A percentile compares a stretch with the other conserved stretches of the same genome.
Evolutionary conservation across 2,113 vertebrate genomes (phyloP).

Genomic region (Bufo bufo): DNA sequence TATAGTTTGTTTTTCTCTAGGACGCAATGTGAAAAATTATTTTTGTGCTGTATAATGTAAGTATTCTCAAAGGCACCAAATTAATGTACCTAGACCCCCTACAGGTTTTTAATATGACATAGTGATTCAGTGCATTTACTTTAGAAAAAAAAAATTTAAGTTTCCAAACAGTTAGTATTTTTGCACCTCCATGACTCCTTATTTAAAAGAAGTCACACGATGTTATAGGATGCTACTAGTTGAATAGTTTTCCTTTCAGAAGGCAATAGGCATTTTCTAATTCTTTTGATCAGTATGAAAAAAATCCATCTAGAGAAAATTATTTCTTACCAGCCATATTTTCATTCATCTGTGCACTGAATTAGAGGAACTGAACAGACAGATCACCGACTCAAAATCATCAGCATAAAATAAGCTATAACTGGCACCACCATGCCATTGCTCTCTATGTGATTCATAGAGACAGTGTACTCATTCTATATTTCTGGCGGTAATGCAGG

Average conservation of each 20-base stretch:
- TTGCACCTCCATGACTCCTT: no score
- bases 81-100: no score
- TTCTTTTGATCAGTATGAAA: not conserved
- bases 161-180: no score
- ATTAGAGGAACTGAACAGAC: slow-evolving; percentile 30
- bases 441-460: slow-evolving; percentile 57
- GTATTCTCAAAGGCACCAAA: no score
- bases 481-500: slow-evolving; percentile 45
- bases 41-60: no score
- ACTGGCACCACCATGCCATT: slow-evolving; percentile 60
- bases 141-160: no score
- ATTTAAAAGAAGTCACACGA: no score
- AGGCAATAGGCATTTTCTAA: not conserved
- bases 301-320: not conserved
- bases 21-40: no score
- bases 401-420: slow-evolving; percentile 59
- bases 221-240: not conserved
- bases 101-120: no score
- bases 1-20: no score
- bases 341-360: slow-evolving; percentile 27
- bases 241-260: not conserved
- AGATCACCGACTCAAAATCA: slow-evolving; percentile 51
- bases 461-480: slow-evolving; percentile 61
- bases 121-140: no score
- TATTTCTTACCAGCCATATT: slow-evolving; percentile 16